A percentile compares a stretch with the other conserved stretches of the same genome.
phyloP scores from a whole-genome alignment of 2,113 vertebrate species.

The Hypanus sabinus region DNA sequence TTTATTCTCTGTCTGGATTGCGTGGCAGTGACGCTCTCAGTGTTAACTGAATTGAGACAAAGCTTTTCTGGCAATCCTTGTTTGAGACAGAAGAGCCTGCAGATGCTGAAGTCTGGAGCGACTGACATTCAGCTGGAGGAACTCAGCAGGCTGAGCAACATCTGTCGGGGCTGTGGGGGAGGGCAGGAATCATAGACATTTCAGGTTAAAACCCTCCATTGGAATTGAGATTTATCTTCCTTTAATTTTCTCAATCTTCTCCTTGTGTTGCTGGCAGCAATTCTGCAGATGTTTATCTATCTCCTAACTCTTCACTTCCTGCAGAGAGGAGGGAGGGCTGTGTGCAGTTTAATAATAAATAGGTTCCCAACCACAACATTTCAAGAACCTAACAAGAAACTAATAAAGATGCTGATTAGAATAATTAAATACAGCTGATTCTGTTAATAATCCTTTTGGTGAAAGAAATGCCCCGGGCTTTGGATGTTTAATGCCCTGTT shows the following conservation, averaged over 20 bases:
- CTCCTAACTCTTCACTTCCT: not conserved
- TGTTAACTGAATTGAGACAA: too few relatives aligned
- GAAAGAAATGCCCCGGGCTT: not conserved
- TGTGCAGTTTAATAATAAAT: not conserved
- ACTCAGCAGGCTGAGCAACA: too few relatives aligned
- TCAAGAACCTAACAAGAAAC: not conserved
- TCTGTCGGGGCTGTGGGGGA: too few relatives aligned
- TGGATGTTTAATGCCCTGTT: too few relatives aligned
- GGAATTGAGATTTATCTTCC: not conserved
- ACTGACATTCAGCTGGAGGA: too few relatives aligned
- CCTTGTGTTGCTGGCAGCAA: not conserved
- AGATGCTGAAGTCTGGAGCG: too few relatives aligned
- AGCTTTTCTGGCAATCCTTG: too few relatives aligned
- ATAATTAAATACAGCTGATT: not conserved
- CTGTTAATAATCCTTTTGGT: not conserved
- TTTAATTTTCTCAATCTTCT: not conserved
- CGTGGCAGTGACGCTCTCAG: too few relatives aligned
- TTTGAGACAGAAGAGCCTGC: too few relatives aligned
- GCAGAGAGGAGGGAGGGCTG: not conserved
- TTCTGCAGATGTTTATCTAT: not conserved
- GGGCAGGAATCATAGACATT: too few relatives aligned
- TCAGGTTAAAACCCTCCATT: too few relatives aligned
- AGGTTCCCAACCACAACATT: not conserved
- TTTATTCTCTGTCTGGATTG: too few relatives aligned
- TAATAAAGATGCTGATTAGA: not conserved